A percentile compares a stretch with the other conserved stretches of the same genome.
These are phyloP conservation scores for Beris chalybata DNA, from an alignment of 2,888 invertebrate species.

Conservation along the genomic window DNA sequence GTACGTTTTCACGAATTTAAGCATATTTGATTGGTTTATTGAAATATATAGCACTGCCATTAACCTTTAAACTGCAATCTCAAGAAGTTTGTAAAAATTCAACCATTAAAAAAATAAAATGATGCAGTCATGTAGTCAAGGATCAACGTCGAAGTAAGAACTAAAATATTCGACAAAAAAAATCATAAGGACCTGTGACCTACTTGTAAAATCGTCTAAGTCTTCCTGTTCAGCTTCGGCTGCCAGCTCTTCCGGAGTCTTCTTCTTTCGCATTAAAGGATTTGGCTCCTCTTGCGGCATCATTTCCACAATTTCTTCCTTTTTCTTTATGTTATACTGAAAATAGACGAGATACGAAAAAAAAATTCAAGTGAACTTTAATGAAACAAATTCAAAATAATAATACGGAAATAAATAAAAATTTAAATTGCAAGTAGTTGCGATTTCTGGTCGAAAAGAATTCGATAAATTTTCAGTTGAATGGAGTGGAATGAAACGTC, in stretches of 20 bases:
- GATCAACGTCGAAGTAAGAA: background rate
- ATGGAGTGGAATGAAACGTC: too few relatives aligned
- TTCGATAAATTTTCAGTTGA: too few relatives aligned
- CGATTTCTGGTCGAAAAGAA: background rate
- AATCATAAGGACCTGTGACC: constrained; percentile 54
- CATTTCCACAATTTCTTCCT: constrained; percentile 87
- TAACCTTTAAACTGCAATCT: too few relatives aligned
- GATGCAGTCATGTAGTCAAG: background rate
- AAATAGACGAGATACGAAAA: constrained; percentile 50
- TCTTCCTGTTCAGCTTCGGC: constrained; percentile 95
- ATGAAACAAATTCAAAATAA: too few relatives aligned
- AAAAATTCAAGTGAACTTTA: background rate
- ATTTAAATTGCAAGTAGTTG: background rate
- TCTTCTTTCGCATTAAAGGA: constrained; percentile 97
- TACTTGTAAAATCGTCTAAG: constrained; percentile 95
- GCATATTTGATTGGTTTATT: too few relatives aligned
- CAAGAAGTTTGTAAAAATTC: too few relatives aligned
- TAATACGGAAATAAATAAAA: background rate
- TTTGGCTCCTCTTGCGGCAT: constrained; percentile 85
- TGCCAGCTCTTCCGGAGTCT: constrained; percentile 96
- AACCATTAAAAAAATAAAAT: too few relatives aligned
- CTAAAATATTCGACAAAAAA: background rate
- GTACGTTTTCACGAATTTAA: too few relatives aligned
- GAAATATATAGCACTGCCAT: too few relatives aligned
- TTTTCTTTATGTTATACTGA: constrained; percentile 99